phyloP scores from a whole-genome alignment of 2,797 vertebrate genomes.

The Sciurus carolinensis region DNA sequence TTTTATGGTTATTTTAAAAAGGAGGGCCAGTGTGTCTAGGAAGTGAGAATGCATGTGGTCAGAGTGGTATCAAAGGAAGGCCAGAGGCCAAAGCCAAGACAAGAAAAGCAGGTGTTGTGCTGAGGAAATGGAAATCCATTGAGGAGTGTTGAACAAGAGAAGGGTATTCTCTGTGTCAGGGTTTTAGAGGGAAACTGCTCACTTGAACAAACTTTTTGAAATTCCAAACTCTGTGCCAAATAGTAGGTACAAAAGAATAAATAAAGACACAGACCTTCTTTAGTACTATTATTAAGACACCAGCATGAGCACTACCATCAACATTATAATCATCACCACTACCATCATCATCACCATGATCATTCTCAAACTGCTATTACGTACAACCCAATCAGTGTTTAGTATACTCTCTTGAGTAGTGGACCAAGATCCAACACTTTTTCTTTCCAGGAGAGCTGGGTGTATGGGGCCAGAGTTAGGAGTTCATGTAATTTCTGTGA shows the following conservation, averaged over 20 bases:
- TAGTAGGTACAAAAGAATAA: background rate
- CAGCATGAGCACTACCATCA: background rate
- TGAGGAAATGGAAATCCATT: background rate
- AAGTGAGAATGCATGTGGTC: background rate
- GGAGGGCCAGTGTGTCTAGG: background rate
- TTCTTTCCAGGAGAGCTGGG: background rate
- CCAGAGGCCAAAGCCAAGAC: background rate
- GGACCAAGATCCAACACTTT: constrained; percentile 21
- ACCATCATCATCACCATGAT: background rate
- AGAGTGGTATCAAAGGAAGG: background rate
- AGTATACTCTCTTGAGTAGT: background rate
- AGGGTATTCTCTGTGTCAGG: background rate
- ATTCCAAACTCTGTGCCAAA: background rate
- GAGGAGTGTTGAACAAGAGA: background rate
- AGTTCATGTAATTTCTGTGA: background rate
- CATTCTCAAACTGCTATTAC: background rate
- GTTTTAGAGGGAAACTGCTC: constrained; percentile 21
- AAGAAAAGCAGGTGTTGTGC: background rate
- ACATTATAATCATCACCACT: background rate
- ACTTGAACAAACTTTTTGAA: background rate
- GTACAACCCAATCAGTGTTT: background rate
- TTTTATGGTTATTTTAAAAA: background rate
- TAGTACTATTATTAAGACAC: background rate
- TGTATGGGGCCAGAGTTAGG: background rate
- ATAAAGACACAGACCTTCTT: background rate